Evolutionary conservation across 2,888 invertebrate species (phyloP).

Genomic region (Pilophorus perplexus): DNA sequence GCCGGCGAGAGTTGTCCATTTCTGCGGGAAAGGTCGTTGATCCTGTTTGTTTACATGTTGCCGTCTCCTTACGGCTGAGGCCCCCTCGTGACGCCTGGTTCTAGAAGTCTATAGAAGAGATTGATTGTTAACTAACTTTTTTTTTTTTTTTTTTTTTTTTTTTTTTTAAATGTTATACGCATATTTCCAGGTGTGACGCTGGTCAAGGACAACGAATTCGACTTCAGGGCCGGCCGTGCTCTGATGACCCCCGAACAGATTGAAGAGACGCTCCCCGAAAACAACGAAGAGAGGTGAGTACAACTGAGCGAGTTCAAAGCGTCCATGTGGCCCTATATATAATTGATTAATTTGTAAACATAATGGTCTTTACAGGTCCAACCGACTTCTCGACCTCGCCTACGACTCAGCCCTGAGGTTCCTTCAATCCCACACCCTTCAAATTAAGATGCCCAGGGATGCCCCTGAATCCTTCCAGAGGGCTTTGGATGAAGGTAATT

Average conservation of each 20-base stretch:
- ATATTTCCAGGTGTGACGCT: slow-evolving; percentile 62
- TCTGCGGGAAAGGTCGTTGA: slow-evolving; percentile 19
- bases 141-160: too few relatives aligned
- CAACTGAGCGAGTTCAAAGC: neutral
- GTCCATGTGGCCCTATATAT: neutral
- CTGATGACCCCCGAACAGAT: slow-evolving; percentile 55
- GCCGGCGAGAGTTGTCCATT: too few relatives aligned
- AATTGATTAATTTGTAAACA: neutral
- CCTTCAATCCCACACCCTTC: slow-evolving; percentile 62
- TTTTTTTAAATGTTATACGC: too few relatives aligned
- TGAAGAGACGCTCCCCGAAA: slow-evolving; percentile 57
- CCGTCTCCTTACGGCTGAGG: neutral
- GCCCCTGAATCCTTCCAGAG: slow-evolving; percentile 64
- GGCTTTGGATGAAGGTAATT: slow-evolving; percentile 72
- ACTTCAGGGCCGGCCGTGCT: slow-evolving; percentile 48
- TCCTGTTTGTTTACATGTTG: neutral
- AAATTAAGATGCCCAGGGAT: slow-evolving; percentile 68
- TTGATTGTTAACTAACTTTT: neutral
- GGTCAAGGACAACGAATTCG: slow-evolving; percentile 52
- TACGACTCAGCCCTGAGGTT: slow-evolving; percentile 60
- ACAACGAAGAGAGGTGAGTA: slow-evolving; percentile 53
- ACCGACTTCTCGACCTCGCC: slow-evolving; percentile 59
- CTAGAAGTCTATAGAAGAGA: neutral
- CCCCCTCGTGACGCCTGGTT: too few relatives aligned
- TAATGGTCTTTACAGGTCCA: slow-evolving; percentile 50